Evolutionary conservation across 2,888 invertebrate species (phyloP), one percentile per base, ranked within the genome.

Genomic region (Xylota segnis): DNA sequence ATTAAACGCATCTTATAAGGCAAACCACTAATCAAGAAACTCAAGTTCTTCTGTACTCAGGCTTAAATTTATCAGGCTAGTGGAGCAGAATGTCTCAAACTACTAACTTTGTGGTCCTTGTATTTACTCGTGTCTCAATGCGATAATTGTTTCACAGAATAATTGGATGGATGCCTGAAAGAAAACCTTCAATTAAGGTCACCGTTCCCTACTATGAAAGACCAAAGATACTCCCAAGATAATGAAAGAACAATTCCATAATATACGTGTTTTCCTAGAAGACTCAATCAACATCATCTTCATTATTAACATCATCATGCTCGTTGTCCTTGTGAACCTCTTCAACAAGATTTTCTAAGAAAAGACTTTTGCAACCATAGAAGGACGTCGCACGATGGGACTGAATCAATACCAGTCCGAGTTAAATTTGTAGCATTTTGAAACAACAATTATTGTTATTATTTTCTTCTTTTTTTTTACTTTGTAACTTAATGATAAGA

Each of bases 181-280:
- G 34, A 63, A 70, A 78, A 63, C 45, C 54, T 54, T 34, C 70
- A 78, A 78, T 78, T 70, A 70, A 61, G 77, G 70, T 61, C 54
- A 45, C 14, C 54, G 43, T n/a, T 65, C 45, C 12, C 4, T 70
- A 23, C 61, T 45, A 56, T 54, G 23, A 63, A 32, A 74, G 7
- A 2, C 9, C 32, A 12, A 23, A 47, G 50, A 77, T 54, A 23
- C 45, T 66, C 50, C 12, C 5, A 2, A 9, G 10, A 23, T 23
- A 50, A 23, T 10, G 45, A 52, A 72, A 50, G 29, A 76, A 59
- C 50, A 68, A 59, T 68, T 61, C n/a, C n/a, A 3, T 68, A 34
- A 23, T 40, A 40, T 7, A 5, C 10, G 10, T 0, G 50, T 54
- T 74, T 61, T 52, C 18, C 16, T n/a, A 18, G 40, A 40, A 61